Conservation (phyloP, 2,888 invertebrate genomes). For the Folsomia candida region DNA sequence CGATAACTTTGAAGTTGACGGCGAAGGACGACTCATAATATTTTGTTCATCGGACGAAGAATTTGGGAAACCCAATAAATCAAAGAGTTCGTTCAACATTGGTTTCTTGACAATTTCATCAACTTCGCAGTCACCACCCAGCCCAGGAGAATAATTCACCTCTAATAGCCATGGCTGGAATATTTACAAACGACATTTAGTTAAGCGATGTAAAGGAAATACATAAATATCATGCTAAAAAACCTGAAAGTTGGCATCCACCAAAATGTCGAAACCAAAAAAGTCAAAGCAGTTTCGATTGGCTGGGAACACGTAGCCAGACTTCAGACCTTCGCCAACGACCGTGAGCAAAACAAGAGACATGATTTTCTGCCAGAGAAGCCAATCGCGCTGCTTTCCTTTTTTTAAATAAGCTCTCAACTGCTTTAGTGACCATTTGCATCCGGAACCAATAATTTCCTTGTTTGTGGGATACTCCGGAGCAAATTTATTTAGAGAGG, state of each 20-base stretch:
- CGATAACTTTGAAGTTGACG: slow-evolving; percentile 1
- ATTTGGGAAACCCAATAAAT: slow-evolving; percentile 63
- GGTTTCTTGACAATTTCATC: slow-evolving; percentile 78
- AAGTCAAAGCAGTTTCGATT: slow-evolving; percentile 77
- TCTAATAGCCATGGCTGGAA: slow-evolving; percentile 88
- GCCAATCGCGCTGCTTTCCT: slow-evolving; percentile 67
- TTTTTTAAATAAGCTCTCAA: not conserved
- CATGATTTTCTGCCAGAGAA: slow-evolving; percentile 74
- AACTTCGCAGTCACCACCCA: slow-evolving; percentile 76
- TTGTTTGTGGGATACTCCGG: slow-evolving; percentile 79
- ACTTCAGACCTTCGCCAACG: slow-evolving; percentile 57
- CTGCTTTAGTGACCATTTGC: not conserved
- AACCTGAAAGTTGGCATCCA: slow-evolving; percentile 75
- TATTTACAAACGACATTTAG: too few relatives aligned
- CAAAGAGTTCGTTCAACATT: slow-evolving; percentile 78
- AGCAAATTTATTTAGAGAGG: slow-evolving; percentile 83
- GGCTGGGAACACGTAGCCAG: slow-evolving; percentile 56
- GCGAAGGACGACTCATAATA: not conserved
- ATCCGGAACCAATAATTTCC: slow-evolving; percentile 69
- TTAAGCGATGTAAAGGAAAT: too few relatives aligned
- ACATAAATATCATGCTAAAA: too few relatives aligned
- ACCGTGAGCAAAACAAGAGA: slow-evolving; percentile 74
- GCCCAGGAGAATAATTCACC: slow-evolving; percentile 79
- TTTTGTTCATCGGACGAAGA: too few relatives aligned
- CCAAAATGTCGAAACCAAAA: slow-evolving; percentile 85